Conservation (phyloP, 2,113 vertebrate species). For the Crypturellus undulatus region DNA sequence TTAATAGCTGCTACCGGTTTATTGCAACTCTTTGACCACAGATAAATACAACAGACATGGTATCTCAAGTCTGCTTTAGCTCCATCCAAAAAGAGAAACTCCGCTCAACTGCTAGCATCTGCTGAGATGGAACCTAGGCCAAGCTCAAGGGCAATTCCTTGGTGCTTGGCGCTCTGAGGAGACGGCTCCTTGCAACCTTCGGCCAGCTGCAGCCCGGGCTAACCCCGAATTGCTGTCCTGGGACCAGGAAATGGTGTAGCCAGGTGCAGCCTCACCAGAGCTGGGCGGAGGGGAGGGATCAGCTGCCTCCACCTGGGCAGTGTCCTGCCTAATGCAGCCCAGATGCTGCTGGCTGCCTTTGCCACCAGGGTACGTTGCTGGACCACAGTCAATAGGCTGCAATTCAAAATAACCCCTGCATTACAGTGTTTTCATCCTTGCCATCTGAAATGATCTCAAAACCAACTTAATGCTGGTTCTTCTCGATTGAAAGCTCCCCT, state of each 20-base stretch:
- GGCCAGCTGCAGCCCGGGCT: neutral
- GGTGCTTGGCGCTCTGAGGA: neutral
- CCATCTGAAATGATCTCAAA: neutral
- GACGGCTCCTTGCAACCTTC: neutral
- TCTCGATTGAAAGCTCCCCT: neutral
- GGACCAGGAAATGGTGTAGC: no score
- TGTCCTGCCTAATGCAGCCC: neutral
- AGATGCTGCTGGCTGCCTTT: neutral
- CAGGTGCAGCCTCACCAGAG: neutral
- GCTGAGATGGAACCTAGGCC: rapidly evolving
- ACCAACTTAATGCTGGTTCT: neutral
- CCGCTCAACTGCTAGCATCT: neutral
- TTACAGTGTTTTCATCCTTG: neutral
- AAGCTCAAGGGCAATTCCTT: neutral
- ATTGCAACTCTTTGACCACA: neutral
- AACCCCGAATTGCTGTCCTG: neutral
- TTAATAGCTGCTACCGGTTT: neutral
- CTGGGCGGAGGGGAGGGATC: neutral
- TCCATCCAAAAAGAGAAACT: neutral
- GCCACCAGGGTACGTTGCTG: neutral
- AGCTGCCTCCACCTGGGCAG: no score
- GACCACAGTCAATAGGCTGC: neutral
- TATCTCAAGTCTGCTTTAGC: neutral
- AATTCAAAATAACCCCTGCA: neutral
- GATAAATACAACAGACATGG: neutral